Percentiles rank a stretch among this genome's conserved stretches.
Evolutionary conservation across 2,113 vertebrate genomes (phyloP).

Genomic region (Cyprinodon brontotheroides): DNA sequence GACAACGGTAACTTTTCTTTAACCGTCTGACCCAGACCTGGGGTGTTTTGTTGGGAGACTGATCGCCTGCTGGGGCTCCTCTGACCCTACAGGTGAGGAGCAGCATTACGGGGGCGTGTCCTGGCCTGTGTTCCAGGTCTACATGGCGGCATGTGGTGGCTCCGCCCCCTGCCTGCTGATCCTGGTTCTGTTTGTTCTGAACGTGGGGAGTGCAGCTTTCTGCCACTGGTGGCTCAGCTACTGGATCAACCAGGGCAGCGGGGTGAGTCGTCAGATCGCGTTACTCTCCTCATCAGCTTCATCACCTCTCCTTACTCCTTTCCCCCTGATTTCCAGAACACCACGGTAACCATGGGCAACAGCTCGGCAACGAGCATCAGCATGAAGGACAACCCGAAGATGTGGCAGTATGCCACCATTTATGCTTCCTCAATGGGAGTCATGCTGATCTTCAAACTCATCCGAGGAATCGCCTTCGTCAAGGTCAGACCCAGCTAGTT

Average conservation of each 20-base stretch:
- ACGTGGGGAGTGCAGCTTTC: constrained; percentile 91
- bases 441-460: constrained; percentile 89
- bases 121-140: constrained; percentile 86
- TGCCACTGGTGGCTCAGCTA: constrained; percentile 96
- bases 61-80: not conserved
- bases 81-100: constrained; percentile 77
- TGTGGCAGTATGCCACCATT: constrained; percentile 88
- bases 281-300: not conserved
- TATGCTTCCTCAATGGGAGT: constrained; percentile 92
- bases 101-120: constrained; percentile 88
- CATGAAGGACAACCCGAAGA: constrained; percentile 90
- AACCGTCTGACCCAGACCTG: not conserved
- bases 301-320: not conserved
- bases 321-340: constrained; percentile 71
- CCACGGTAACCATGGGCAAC: constrained; percentile 81
- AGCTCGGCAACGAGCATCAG: constrained; percentile 82
- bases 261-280: constrained; percentile 78
- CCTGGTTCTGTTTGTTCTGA: constrained; percentile 87
- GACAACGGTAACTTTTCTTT: constrained; percentile 80
- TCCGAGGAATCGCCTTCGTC: constrained; percentile 89
- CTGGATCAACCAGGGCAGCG: constrained; percentile 96
- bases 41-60: not conserved
- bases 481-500: constrained; percentile 80
- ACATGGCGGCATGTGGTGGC: constrained; percentile 89
- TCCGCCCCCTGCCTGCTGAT: constrained; percentile 86